phyloP scores from a whole-genome alignment of 2,113 vertebrate species.

The Caloenas nicobarica region DNA sequence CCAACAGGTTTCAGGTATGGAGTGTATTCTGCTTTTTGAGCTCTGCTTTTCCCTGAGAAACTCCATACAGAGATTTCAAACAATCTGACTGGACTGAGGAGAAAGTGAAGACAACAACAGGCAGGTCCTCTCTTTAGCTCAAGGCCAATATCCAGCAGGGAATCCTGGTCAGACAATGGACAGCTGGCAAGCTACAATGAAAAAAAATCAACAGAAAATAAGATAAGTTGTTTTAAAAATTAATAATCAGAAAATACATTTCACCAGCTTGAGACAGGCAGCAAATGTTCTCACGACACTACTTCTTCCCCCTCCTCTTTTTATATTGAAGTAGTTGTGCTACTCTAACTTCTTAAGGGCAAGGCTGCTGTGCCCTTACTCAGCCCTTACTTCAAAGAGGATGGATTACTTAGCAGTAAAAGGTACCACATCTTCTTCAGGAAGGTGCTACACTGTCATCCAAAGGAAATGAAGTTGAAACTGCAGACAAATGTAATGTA shows the following conservation, averaged over 20 bases:
- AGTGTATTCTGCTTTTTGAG: background rate
- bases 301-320: accelerated
- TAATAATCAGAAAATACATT: background rate
- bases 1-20: background rate
- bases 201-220: background rate
- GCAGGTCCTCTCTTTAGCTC: background rate
- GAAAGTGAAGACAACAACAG: background rate
- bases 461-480: background rate
- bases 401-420: background rate
- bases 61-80: background rate
- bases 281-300: background rate
- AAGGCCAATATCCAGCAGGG: background rate
- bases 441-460: background rate
- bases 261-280: background rate
- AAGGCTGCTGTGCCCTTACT: background rate
- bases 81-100: background rate
- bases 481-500: background rate
- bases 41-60: background rate
- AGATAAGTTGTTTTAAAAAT: background rate
- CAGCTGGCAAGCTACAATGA: background rate
- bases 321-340: background rate
- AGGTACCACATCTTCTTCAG: background rate
- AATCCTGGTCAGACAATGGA: accelerated
- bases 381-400: background rate
- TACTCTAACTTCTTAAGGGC: background rate